Evolutionary conservation across 2,888 invertebrate genomes (phyloP).

Genomic region (Drosophila rubida): DNA sequence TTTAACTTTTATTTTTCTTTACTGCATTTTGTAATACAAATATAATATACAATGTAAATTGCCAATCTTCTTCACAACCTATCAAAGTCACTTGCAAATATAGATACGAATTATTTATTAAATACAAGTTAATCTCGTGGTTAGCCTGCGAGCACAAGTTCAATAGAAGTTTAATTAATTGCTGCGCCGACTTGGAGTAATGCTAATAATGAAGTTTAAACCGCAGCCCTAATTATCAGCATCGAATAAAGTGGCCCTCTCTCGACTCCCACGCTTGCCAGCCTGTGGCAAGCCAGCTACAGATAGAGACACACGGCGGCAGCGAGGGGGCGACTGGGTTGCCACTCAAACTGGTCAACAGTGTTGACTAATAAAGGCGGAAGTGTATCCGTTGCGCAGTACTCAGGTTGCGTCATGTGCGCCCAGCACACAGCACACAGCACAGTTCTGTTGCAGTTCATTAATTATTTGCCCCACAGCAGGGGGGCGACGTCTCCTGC

Average conservation of each 20-base stretch:
- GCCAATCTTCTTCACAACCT: neutral
- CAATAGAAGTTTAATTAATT: constrained; percentile 7
- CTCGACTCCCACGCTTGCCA: constrained; percentile 8
- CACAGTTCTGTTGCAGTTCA: constrained; percentile 70
- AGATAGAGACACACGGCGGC: neutral
- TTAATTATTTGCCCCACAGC: constrained; percentile 70
- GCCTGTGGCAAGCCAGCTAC: neutral
- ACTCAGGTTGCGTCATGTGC: constrained; percentile 70
- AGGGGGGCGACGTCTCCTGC: constrained; percentile 23
- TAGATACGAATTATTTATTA: neutral
- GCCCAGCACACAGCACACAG: neutral
- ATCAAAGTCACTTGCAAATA: neutral
- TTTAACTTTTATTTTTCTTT: no score
- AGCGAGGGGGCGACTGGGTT: neutral
- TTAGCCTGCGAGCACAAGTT: neutral
- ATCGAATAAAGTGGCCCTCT: constrained; percentile 59
- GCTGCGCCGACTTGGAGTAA: neutral
- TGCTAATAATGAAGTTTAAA: constrained; percentile 8
- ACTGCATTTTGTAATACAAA: no score
- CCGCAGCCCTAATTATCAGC: constrained; percentile 18
- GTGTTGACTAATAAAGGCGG: constrained; percentile 47
- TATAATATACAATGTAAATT: no score
- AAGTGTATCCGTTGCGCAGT: constrained; percentile 35
- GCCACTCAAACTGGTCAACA: constrained; percentile 55
- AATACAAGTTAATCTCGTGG: neutral